A percentile compares a stretch with the other conserved stretches of the same genome.
Conservation (phyloP, 2,797 vertebrate species). For the Trematomus bernacchii region DNA sequence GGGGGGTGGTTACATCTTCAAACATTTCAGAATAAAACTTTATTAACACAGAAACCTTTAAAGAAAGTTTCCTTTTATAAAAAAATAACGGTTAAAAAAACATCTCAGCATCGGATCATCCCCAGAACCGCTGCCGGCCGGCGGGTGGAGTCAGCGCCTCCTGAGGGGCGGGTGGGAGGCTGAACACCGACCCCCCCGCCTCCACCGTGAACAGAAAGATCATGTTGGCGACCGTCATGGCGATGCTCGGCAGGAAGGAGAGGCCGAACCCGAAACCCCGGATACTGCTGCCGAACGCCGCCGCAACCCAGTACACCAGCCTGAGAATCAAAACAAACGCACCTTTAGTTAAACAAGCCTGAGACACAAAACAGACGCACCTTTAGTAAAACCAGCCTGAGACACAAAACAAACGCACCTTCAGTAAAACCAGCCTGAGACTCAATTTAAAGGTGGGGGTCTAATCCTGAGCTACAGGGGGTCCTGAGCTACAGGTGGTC, state of each 20-base stretch:
- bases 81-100: not conserved
- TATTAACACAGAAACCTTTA: not conserved
- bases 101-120: slow-evolving; percentile 58
- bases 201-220: slow-evolving; percentile 93
- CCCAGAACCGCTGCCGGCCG: slow-evolving; percentile 84
- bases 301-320: slow-evolving; percentile 91
- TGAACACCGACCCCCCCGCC: slow-evolving; percentile 83
- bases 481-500: too few relatives aligned
- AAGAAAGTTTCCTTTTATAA: not conserved
- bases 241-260: slow-evolving; percentile 91
- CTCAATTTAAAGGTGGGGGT: too few relatives aligned
- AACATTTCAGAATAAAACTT: not conserved
- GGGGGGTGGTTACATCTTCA: not conserved
- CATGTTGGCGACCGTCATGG: slow-evolving; percentile 91
- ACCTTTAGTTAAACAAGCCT: too few relatives aligned
- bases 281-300: slow-evolving; percentile 87
- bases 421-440: too few relatives aligned
- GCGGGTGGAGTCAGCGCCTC: slow-evolving; percentile 2
- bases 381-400: not conserved
- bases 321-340: slow-evolving; percentile 69
- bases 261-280: slow-evolving; percentile 91
- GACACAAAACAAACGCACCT: not conserved
- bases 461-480: too few relatives aligned
- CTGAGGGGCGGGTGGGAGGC: slow-evolving; percentile 20
- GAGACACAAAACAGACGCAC: slow-evolving; percentile 13